phyloP scores from a whole-genome alignment of 2,797 vertebrate genomes.

The Gastrophryne carolinensis region DNA sequence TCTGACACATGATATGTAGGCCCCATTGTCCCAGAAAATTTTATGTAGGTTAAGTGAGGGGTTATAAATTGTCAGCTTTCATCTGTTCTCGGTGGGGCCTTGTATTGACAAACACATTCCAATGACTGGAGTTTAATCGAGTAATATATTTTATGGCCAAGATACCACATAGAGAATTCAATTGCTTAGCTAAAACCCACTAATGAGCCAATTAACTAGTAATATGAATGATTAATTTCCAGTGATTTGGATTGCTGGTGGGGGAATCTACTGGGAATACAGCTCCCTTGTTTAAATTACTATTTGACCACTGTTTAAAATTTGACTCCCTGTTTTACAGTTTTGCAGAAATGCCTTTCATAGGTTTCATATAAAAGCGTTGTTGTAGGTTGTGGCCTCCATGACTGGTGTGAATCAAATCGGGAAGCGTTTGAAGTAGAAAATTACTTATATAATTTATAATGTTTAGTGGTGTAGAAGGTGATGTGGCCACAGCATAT shows the following conservation, averaged over 20 bases:
- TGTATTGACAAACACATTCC: constrained; percentile 19
- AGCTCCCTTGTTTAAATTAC: background rate
- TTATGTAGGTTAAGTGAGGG: constrained; percentile 41
- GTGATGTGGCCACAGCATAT: constrained; percentile 15
- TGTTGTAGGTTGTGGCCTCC: background rate
- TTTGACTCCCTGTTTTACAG: background rate
- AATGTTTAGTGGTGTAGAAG: background rate
- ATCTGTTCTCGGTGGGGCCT: constrained; percentile 11
- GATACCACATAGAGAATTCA: background rate
- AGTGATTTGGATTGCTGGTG: constrained; percentile 24
- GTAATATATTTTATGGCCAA: constrained; percentile 15
- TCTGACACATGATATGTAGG: constrained; percentile 29
- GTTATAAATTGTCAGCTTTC: constrained; percentile 30
- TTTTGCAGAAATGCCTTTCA: background rate
- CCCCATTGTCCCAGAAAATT: constrained; percentile 30
- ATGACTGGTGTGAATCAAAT: background rate
- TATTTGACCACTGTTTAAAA: background rate
- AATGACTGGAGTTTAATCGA: constrained; percentile 23
- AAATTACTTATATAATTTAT: constrained; percentile 15
- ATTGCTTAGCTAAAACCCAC: background rate
- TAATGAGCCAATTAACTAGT: constrained; percentile 34
- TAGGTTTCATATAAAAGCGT: background rate
- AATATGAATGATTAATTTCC: constrained; percentile 32
- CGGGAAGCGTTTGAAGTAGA: background rate
- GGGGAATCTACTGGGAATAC: background rate